Evolutionary conservation across 2,888 invertebrate species (phyloP).

Genomic region (Spisula subtruncata): DNA sequence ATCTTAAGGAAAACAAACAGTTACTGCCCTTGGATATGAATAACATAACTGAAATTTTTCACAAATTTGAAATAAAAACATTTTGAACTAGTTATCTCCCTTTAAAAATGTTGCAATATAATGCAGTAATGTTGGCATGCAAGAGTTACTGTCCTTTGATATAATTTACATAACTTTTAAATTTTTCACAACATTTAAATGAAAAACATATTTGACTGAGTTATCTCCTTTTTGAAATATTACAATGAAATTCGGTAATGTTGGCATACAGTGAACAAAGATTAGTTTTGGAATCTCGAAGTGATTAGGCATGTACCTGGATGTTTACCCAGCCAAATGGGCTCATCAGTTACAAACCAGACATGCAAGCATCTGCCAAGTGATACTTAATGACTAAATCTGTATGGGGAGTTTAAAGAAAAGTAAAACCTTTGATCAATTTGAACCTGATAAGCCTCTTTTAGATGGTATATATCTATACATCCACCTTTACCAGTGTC

Average conservation of each 20-base stretch:
- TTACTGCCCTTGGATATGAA: too few species aligned
- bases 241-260: not conserved
- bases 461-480: not conserved
- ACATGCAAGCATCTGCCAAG: constrained; percentile 48
- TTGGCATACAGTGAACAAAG: not conserved
- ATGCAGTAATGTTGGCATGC: constrained; percentile 4
- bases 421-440: constrained; percentile 32
- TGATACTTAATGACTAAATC: constrained; percentile 47
- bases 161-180: too few species aligned
- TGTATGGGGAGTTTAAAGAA: constrained; percentile 31
- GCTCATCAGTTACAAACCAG: constrained; percentile 48
- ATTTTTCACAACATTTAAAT: too few species aligned
- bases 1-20: too few species aligned
- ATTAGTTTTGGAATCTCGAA: not conserved
- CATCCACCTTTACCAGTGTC: not conserved
- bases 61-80: not conserved
- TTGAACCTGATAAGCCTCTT: constrained; percentile 23
- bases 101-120: not conserved
- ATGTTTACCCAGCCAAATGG: constrained; percentile 39
- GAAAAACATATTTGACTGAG: not conserved
- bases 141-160: too few species aligned
- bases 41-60: too few species aligned
- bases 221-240: constrained; percentile 6
- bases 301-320: constrained; percentile 48
- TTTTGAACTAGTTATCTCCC: not conserved